These are phyloP conservation scores for Hypsibius dujardini DNA, from an alignment of 1,140 invertebrate genomes.

Conservation along the genomic window DNA sequence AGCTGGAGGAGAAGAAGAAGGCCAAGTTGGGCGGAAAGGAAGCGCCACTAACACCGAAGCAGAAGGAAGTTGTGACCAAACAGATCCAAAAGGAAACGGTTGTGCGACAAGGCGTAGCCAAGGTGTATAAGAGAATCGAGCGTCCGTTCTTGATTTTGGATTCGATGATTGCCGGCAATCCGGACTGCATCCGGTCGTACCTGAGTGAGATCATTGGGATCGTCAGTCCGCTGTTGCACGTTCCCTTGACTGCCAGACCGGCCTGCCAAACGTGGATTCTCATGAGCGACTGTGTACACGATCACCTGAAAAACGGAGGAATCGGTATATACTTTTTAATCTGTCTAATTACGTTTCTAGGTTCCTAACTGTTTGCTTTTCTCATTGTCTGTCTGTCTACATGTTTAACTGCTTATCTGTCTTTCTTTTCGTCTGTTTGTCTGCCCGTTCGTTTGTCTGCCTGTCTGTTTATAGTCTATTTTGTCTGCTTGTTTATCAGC, in stretches of 20 bases:
- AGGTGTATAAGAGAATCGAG: conserved; percentile 31
- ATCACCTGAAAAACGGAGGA: not conserved
- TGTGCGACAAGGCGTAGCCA: conserved; percentile 47
- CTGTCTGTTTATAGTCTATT: not conserved
- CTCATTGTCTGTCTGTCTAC: too few relatives aligned
- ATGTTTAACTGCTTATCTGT: too few relatives aligned
- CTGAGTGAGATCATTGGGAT: not conserved
- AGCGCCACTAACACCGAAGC: conserved; percentile 63
- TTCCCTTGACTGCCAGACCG: not conserved
- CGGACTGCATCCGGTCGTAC: not conserved
- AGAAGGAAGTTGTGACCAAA: conserved; percentile 70
- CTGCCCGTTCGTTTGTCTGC: not conserved
- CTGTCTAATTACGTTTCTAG: not conserved
- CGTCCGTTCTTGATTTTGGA: not conserved
- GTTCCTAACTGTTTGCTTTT: too few relatives aligned
- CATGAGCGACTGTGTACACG: not conserved
- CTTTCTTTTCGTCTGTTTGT: too few relatives aligned
- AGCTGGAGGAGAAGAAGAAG: conserved; percentile 70
- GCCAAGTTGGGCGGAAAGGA: conserved; percentile 54
- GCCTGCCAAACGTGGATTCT: conserved; percentile 8
- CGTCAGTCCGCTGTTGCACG: not conserved
- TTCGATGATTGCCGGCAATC: not conserved
- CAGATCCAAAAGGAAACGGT: conserved; percentile 67
- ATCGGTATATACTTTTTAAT: not conserved
- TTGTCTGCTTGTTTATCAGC: not conserved